Base-by-base conservation (phyloP, 2,888 invertebrate species). In the Acrobasis consociella region DNA sequence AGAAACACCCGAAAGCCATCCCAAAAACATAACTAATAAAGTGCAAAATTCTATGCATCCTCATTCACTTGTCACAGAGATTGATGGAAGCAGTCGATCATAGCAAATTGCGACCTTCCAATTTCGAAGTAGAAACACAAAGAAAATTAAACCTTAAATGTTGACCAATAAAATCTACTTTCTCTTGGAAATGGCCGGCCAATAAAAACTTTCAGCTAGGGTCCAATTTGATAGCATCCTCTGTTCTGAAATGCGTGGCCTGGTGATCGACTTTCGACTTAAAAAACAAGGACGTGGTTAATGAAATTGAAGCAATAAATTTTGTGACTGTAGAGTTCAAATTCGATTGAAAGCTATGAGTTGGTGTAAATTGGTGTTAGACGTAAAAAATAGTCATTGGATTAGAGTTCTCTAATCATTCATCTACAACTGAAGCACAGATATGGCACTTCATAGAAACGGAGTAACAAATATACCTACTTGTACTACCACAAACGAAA, bases 51-150 rank as follows among this genome's bases (percentile, higher is more conserved):
- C 51, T 22, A n/a, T 51, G n/a, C 38, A n/a, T 42, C 10, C 8
- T 42, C 9, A 17, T 16, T 49, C n/a, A 49, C 53, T 60, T 11
- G 58, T 61, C 58, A 52, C 49, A 51, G 50, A 62, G 64, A 64
- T 55, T 53, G 46, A 61, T 51, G 46, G 46, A 59, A 42, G 55
- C 61, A 55, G 63, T 63, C 62, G 61, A 64, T 66, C 58, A 64
- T 62, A 13, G 64, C 58, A 64, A 66, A 64, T 62, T 53, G 60
- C 31, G 15, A 39, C 15, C 17, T 49, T 49, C 60, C 51, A 38
- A 42, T 60, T 60, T 39, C n/a, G 13, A 42, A 39, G 9, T 17
- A 9, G 9, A 11, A 37, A 15, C 49, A 49, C 60, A 42, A 42
- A 17, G 52, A 13, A 60, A 52, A 52, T n/a, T 37, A 22, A 3